phyloP scores from a whole-genome alignment of 2,113 vertebrate species.

The Gallinago jamesoni region DNA sequence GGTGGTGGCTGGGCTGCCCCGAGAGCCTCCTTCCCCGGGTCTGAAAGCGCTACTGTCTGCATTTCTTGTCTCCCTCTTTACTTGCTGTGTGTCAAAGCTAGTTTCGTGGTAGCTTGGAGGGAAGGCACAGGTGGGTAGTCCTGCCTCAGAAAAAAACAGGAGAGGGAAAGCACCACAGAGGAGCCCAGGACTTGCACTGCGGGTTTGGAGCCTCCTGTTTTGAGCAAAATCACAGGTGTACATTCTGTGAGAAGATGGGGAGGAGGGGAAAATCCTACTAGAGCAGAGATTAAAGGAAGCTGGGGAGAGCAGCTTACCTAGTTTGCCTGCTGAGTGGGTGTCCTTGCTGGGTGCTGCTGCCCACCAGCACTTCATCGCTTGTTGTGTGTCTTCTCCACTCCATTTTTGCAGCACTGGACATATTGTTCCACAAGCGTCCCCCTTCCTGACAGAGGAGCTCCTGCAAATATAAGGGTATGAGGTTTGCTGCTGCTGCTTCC shows the following conservation, averaged over 20 bases:
- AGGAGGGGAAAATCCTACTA: background rate
- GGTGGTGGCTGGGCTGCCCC: background rate
- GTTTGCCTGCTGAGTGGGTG: background rate
- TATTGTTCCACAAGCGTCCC: background rate
- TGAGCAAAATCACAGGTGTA: background rate
- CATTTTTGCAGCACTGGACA: background rate
- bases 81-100: background rate
- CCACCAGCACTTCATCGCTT: rapidly evolving
- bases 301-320: background rate
- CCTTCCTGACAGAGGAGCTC: background rate
- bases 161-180: background rate
- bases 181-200: background rate
- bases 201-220: background rate
- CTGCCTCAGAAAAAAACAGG: background rate
- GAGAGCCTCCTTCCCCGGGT: background rate
- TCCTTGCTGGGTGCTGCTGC: background rate
- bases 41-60: background rate
- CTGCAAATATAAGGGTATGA: background rate
- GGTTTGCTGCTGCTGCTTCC: background rate
- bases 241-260: background rate
- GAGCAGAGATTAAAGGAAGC: background rate
- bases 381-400: background rate
- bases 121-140: background rate
- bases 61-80: background rate
- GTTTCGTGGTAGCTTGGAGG: background rate